These are phyloP conservation scores for Acleris cristana DNA, from an alignment of 2,888 invertebrate species.

Conservation along the genomic window DNA sequence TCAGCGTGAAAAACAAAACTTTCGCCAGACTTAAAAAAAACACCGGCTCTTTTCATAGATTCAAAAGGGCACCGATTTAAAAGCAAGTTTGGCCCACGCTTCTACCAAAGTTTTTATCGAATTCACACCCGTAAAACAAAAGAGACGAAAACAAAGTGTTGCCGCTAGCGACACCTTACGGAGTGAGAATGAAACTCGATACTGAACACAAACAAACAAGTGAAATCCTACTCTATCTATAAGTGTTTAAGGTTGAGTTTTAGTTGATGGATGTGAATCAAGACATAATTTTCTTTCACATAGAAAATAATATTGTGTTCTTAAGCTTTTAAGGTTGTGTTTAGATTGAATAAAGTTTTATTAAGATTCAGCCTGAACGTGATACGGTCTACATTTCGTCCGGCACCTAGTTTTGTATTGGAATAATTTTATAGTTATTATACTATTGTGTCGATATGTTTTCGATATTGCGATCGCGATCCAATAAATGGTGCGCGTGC, in stretches of 20 bases:
- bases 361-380: constrained; percentile 74
- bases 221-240: constrained; percentile 46
- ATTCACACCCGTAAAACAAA: constrained; percentile 80
- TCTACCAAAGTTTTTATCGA: constrained; percentile 73
- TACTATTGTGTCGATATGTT: constrained; percentile 36
- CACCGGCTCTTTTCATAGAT: constrained; percentile 52
- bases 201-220: constrained; percentile 48
- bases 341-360: constrained; percentile 49
- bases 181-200: constrained; percentile 81
- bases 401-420: constrained; percentile 74
- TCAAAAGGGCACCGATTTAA: constrained; percentile 40
- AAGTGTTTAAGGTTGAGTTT: constrained; percentile 48
- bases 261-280: constrained; percentile 39
- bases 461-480: constrained; percentile 30
- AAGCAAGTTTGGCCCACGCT: constrained; percentile 55
- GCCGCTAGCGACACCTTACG: constrained; percentile 81
- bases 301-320: constrained; percentile 44
- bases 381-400: constrained; percentile 79
- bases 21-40: constrained; percentile 56
- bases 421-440: constrained; percentile 82
- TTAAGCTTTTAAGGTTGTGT: constrained; percentile 49
- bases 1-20: constrained; percentile 35
- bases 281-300: constrained; percentile 23
- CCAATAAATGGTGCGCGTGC: background rate
- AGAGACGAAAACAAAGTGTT: constrained; percentile 74